These are phyloP conservation scores for Sycophila texana DNA, from an alignment of 2,888 invertebrate species.

Conservation along the genomic window DNA sequence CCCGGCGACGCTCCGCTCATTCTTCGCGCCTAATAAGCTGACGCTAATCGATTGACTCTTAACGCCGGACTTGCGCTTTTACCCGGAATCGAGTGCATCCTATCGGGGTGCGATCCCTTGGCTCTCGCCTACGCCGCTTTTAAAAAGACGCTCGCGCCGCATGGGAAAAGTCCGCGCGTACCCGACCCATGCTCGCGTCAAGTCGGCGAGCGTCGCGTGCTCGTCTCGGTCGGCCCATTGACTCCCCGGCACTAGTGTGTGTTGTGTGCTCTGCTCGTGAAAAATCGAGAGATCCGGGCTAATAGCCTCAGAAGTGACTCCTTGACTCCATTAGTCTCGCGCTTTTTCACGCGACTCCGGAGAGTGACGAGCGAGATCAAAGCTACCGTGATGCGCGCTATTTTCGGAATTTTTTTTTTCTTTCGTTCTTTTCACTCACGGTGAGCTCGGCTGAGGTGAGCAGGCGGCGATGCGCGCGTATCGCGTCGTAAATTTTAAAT, in stretches of 20 bases:
- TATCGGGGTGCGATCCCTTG: too few relatives aligned
- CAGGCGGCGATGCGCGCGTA: too few relatives aligned
- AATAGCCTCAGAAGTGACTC: conserved; percentile 21
- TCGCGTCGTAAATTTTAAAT: too few relatives aligned
- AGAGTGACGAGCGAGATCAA: neutral
- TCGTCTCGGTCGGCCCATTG: neutral
- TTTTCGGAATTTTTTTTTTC: neutral
- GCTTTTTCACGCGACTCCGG: neutral
- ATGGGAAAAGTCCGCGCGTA: neutral
- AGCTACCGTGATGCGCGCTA: conserved; percentile 1
- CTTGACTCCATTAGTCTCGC: neutral
- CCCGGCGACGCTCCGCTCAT: neutral
- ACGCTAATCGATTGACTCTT: conserved; percentile 65
- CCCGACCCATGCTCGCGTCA: neutral
- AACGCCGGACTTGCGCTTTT: conserved; percentile 40
- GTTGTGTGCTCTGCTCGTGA: neutral
- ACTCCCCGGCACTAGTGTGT: too few relatives aligned
- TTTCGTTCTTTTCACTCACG: too few relatives aligned
- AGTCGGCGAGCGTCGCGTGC: too few relatives aligned
- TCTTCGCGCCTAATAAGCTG: conserved; percentile 63
- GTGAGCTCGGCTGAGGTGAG: too few relatives aligned
- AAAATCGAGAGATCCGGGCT: neutral
- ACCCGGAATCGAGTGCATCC: too few relatives aligned
- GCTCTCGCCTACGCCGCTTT: neutral
- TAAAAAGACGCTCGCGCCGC: neutral